These are phyloP conservation scores for Cercopithecus mitis DNA, from an alignment of 2,797 vertebrate species.

Conservation along the genomic window DNA sequence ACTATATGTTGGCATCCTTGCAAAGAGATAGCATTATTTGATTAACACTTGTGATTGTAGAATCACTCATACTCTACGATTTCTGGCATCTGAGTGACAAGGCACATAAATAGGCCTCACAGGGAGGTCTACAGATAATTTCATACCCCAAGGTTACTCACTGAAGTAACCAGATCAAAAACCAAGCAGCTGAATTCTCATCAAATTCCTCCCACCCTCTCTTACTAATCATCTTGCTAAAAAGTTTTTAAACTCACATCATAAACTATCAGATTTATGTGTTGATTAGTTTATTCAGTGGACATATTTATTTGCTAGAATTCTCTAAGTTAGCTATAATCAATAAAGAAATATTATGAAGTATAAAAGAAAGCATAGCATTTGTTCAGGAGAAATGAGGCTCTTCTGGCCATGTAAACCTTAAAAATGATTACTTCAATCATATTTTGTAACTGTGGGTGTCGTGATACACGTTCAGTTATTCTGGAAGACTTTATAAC, in stretches of 20 bases:
- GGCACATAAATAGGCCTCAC: neutral
- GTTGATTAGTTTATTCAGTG: neutral
- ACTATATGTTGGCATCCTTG: neutral
- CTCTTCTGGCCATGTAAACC: neutral
- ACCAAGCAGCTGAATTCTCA: neutral
- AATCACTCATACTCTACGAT: neutral
- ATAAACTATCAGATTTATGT: neutral
- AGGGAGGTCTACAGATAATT: neutral
- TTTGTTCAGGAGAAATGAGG: neutral
- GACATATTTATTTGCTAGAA: neutral
- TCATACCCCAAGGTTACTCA: neutral
- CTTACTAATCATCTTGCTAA: neutral
- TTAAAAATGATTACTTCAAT: neutral
- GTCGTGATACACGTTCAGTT: neutral
- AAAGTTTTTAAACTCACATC: neutral
- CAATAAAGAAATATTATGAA: neutral
- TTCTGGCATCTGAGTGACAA: conserved; percentile 9
- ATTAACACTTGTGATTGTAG: neutral
- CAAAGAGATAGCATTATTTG: conserved; percentile 16
- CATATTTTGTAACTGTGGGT: neutral
- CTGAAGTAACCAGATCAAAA: neutral
- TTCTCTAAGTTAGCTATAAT: neutral
- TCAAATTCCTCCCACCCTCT: neutral
- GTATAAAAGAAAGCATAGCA: neutral
- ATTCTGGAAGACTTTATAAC: neutral